A percentile compares a stretch with the other conserved stretches of the same genome.
Evolutionary conservation across 2,888 invertebrate species (phyloP).

Genomic region (Chironomus riparius): DNA sequence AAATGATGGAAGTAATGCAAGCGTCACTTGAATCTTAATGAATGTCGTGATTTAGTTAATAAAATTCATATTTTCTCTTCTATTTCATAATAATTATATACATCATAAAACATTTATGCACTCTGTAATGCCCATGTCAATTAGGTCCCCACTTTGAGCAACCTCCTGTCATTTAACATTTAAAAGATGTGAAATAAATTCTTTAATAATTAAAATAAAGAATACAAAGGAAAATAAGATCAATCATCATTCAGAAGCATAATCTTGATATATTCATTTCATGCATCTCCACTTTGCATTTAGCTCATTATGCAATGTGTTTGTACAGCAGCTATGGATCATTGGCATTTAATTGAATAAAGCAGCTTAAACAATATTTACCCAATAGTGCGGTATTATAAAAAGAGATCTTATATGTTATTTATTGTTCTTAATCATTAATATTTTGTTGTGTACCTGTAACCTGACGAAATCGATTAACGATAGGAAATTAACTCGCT

Average conservation of each 20-base stretch:
- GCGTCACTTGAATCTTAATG: background rate
- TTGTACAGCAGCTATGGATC: background rate
- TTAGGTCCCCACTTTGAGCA: background rate
- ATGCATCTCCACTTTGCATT: background rate
- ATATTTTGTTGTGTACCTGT: background rate
- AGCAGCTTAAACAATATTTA: background rate
- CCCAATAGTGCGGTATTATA: background rate
- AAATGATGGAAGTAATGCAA: too few species aligned
- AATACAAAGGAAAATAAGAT: background rate
- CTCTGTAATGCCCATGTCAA: background rate
- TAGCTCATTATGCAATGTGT: background rate
- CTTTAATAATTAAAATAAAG: background rate
- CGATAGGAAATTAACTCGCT: background rate
- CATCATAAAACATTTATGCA: background rate
- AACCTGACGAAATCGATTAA: background rate
- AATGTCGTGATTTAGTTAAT: background rate
- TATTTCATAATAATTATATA: too few species aligned
- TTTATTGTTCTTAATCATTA: background rate
- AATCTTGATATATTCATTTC: background rate
- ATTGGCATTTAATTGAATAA: slow-evolving; percentile 1
- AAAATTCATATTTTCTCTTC: too few species aligned
- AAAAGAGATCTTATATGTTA: background rate
- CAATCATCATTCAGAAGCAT: background rate
- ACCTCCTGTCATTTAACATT: background rate
- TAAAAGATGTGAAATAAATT: too few species aligned